Evolutionary conservation across 2,888 invertebrate species (phyloP).

Genomic region (Malthinus seriepunctatus): DNA sequence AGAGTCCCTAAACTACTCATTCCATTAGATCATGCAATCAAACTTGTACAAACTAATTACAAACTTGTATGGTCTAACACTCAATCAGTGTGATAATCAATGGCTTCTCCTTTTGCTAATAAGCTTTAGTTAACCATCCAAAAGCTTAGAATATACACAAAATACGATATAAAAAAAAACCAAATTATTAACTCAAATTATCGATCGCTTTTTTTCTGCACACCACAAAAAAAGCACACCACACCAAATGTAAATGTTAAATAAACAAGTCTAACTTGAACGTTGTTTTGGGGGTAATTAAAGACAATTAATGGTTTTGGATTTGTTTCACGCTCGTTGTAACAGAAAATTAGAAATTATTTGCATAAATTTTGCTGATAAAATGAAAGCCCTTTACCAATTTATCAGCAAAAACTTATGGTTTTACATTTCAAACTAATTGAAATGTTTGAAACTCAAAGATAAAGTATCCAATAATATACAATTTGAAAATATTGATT

Average conservation of each 20-base stretch:
- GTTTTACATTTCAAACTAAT: too few species aligned
- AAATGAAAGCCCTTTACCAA: too few species aligned
- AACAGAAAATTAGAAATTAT: too few species aligned
- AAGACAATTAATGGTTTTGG: slow-evolving; percentile 12
- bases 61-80: slow-evolving; percentile 21
- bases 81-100: slow-evolving; percentile 26
- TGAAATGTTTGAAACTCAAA: too few species aligned
- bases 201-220: too few species aligned
- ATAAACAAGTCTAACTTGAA: slow-evolving; percentile 35
- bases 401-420: too few species aligned
- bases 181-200: neutral
- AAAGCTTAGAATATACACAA: too few species aligned
- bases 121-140: neutral
- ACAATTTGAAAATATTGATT: too few species aligned
- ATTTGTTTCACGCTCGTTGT: too few species aligned
- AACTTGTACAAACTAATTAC: slow-evolving; percentile 27
- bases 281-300: slow-evolving; percentile 21
- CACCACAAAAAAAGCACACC: too few species aligned
- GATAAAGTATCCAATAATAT: too few species aligned
- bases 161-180: neutral
- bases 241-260: slow-evolving; percentile 35
- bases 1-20: neutral
- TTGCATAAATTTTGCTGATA: too few species aligned
- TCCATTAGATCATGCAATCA: slow-evolving; percentile 21
- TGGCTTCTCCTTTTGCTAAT: slow-evolving; percentile 11